Percentiles rank a stretch among this genome's conserved stretches.
Conservation (phyloP, 2,888 invertebrate genomes). For the Nomada fucata region DNA sequence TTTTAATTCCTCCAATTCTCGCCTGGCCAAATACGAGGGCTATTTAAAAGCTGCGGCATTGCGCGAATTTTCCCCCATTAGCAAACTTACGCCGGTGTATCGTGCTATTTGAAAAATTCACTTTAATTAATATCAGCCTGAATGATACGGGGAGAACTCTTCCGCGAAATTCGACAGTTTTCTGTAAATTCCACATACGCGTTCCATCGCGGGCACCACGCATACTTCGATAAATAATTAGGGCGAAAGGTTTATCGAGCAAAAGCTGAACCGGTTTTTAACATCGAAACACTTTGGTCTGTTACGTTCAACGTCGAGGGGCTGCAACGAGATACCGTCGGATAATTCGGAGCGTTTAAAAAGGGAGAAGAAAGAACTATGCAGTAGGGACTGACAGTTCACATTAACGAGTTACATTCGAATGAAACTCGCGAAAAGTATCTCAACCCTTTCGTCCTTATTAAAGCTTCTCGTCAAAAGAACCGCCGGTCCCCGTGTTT, state of each 20-base stretch:
- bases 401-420: slow-evolving; percentile 43
- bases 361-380: not conserved
- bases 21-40: not conserved
- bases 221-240: slow-evolving; percentile 23
- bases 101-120: not conserved
- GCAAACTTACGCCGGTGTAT: not conserved
- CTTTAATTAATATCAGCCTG: too few species aligned
- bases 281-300: not conserved
- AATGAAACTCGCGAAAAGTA: slow-evolving; percentile 13
- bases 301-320: not conserved
- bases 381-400: not conserved
- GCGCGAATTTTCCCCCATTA: not conserved
- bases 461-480: slow-evolving; percentile 59
- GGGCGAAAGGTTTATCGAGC: not conserved
- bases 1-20: not conserved
- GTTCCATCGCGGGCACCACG: not conserved
- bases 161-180: not conserved
- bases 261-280: not conserved
- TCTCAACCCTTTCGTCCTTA: slow-evolving; percentile 38
- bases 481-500: slow-evolving; percentile 61
- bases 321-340: not conserved
- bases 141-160: too few species aligned
- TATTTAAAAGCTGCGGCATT: not conserved
- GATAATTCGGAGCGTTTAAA: slow-evolving; percentile 8
- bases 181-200: not conserved